A percentile compares a stretch with the other conserved stretches of the same genome.
Evolutionary conservation across 2,888 invertebrate genomes (phyloP).

Genomic region (Halictus ligatus): DNA sequence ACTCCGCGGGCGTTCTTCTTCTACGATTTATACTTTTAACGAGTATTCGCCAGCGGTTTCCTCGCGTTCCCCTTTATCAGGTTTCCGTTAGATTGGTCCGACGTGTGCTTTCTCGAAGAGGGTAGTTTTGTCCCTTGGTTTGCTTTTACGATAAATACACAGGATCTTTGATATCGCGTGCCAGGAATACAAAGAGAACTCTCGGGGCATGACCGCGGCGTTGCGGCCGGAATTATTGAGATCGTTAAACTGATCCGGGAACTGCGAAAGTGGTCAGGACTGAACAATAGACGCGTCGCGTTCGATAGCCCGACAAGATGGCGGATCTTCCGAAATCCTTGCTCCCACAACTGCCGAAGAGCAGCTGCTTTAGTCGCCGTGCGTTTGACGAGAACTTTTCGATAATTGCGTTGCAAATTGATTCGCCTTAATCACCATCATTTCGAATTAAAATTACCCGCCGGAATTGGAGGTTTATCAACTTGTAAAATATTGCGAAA

Average conservation of each 20-base stretch:
- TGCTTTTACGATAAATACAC: constrained; percentile 67
- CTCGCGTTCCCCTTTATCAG: not conserved
- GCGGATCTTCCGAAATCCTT: not conserved
- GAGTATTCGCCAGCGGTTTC: constrained; percentile 2
- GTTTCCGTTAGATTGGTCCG: constrained; percentile 68
- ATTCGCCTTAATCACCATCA: too few relatives aligned
- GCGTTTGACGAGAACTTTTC: not conserved
- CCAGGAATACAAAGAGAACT: constrained; percentile 44
- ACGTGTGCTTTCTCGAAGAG: constrained; percentile 61
- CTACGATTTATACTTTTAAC: not conserved
- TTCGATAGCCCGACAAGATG: not conserved
- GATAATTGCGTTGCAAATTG: too few relatives aligned
- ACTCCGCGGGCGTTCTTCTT: not conserved
- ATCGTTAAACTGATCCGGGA: constrained; percentile 60
- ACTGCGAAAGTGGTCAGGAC: constrained; percentile 48
- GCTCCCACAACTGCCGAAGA: not conserved
- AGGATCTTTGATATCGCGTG: constrained; percentile 58
- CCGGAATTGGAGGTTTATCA: too few relatives aligned
- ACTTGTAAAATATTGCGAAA: too few relatives aligned
- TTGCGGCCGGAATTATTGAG: constrained; percentile 52
- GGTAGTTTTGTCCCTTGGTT: constrained; percentile 54
- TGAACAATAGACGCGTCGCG: constrained; percentile 52
- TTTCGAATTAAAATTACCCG: too few relatives aligned
- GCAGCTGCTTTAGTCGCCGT: too few relatives aligned
- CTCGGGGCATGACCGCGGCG: constrained; percentile 44